Evolutionary conservation across 2,113 vertebrate genomes (phyloP).

Genomic region (Gasterosteus nipponicus): DNA sequence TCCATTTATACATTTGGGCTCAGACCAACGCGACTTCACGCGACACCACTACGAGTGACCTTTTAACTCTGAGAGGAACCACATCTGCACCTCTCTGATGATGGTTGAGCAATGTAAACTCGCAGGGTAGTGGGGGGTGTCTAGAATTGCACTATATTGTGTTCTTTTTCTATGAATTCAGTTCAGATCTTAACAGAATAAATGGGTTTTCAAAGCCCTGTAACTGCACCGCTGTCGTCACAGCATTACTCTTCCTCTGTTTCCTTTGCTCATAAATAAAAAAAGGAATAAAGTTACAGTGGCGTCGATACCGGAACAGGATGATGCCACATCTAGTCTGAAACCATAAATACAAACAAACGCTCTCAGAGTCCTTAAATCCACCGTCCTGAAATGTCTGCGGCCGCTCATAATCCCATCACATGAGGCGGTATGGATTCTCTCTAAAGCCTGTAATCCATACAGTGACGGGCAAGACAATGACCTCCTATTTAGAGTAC

Average conservation of each 20-base stretch:
- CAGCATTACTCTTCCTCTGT: not conserved
- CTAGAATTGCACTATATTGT: not conserved
- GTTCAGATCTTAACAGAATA: not conserved
- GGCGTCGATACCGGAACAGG: not conserved
- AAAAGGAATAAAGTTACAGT: not conserved
- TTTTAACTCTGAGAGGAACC: not conserved
- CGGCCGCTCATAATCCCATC: not conserved
- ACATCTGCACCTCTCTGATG: not conserved
- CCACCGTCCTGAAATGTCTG: not conserved
- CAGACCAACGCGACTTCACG: slow-evolving; percentile 8
- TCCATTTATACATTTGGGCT: slow-evolving; percentile 30
- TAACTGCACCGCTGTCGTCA: not conserved
- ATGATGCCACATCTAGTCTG: not conserved
- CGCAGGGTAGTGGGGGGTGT: not conserved
- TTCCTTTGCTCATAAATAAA: no score
- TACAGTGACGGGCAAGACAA: not conserved
- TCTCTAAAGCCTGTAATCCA: not conserved
- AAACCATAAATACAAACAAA: not conserved
- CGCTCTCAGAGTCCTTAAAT: not conserved
- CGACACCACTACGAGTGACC: not conserved
- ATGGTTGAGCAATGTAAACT: not conserved
- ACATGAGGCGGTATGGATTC: not conserved
- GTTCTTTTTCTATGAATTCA: not conserved
- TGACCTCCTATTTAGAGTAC: not conserved
- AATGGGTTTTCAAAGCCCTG: not conserved